Evolutionary conservation across 2,113 vertebrate genomes (phyloP).

Genomic region (Dinomys branickii): DNA sequence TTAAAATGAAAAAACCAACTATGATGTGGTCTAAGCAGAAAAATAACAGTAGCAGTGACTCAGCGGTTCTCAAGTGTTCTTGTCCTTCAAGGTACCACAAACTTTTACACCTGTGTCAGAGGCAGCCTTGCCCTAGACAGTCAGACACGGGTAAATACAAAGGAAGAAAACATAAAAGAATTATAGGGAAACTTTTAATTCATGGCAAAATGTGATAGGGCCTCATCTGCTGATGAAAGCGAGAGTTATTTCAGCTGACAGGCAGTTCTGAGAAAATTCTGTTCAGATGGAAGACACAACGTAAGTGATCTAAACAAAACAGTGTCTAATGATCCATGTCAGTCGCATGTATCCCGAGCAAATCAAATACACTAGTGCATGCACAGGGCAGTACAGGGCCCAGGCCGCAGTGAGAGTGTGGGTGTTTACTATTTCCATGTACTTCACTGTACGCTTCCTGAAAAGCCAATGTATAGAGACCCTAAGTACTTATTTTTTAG

Average conservation of each 20-base stretch:
- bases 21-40: neutral
- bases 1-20: constrained; percentile 16
- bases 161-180: neutral
- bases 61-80: constrained; percentile 11
- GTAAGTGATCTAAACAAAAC: neutral
- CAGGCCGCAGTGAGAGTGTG: neutral
- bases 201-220: constrained; percentile 11
- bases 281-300: neutral
- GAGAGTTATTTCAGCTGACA: neutral
- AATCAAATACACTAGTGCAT: neutral
- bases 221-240: constrained; percentile 1
- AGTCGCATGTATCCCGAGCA: neutral
- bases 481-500: constrained; percentile 10
- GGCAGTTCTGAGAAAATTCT: constrained; percentile 17
- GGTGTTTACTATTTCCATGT: neutral
- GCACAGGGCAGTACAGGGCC: neutral
- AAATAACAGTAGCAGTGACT: constrained; percentile 23
- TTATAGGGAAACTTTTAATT: neutral
- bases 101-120: neutral
- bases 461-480: constrained; percentile 1
- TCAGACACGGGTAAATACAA: neutral
- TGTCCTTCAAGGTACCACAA: neutral
- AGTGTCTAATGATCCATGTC: neutral
- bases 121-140: neutral
- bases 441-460: neutral